Base-by-base conservation (phyloP, 53 echinoderm and acorn worm genomes). In the Antedon mediterranea region DNA sequence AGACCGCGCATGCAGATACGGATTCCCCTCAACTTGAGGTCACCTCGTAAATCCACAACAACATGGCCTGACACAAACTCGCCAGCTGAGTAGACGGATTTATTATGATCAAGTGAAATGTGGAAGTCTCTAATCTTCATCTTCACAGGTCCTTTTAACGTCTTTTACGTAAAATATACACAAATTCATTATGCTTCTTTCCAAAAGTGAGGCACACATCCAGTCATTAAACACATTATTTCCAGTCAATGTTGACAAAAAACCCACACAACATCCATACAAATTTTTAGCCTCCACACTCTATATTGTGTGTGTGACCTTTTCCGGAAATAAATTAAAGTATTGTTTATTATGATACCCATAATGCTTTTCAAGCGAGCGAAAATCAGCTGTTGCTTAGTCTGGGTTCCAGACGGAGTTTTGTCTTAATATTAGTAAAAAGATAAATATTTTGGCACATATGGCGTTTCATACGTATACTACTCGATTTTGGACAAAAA, bases 1-100 rank as follows among this genome's bases (percentile, higher is more conserved):
- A 94, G 83, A 44, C 94, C 94, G 43, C 94, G 84, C 94, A 94
- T 94, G 77, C 91, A 94, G n/a, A 94, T 91, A 32, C 94, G 94
- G 74, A 94, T 94, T 41, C 94, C 94, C 57, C 94, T 73, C 83
- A 94, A 88, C 76, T 94, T 94, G 89, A 94, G 91, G 78, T 94
- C 94, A 28, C 91, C 90, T 43, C 94, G 82, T 31, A 94, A 80
- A 72, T 94, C 94, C 23, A 94, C 87, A 2, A 91, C 85, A 75
- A 91, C 90, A 87, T 90, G 86, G 28, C 94, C 94, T 1, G 94
- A 89, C 29, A 94, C 94, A 84, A 83, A 85, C 32, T 94, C 94
- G 31, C 94, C 94, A 0, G 94, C 90, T 0, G 94, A 88, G 71
- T 94, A 94, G 11, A 94, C 94, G 75, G 88, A 91, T 83, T 94